Base-by-base conservation (phyloP, 2,797 vertebrate genomes). In the Pangasius djambal region DNA sequence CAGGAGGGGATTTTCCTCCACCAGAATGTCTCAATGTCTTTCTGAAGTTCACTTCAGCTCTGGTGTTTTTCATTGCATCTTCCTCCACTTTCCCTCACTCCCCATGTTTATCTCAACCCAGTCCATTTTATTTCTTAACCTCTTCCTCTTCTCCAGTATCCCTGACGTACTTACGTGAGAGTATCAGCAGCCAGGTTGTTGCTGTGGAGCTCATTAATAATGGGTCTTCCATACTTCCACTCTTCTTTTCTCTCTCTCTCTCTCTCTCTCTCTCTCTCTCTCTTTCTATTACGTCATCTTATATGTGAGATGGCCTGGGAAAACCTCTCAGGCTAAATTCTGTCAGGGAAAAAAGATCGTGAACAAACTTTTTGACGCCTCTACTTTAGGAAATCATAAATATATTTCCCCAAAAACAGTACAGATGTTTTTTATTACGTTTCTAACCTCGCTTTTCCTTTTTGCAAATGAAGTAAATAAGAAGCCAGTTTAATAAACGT, bases 131-230 rank as follows among this genome's bases (percentile, higher is more conserved):
- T 81, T 59, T 84, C 52, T 85, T 81, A 81, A 37, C 55, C 34
- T 83, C 31, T 82, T n/a, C 13, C 57, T 57, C 16, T 18, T 57
- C 20, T 25, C 55, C 55, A 3, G 79, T 61, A 12, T 57, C 16
- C 10, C 34, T 57, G 12, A 88, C 69, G 31, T 90, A 40, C 52
- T 77, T 52, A 40, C 87, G 22, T 86, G 16, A 65, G 63, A 13
- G 72, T 84, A 90, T 89, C 55, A 86, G 83, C 77, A 81, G 55
- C 86, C 89, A 78, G 86, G 74, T 87, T 86, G 79, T 78, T 89
- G 86, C 85, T 89, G 44, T 83, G 55, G 22, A 77, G 89, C 20
- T 13, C 48, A 28, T 78, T 74, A 63, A 61, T 72, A 72, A n/a
- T 67, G 18, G 31, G 5, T 59, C 31, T 37, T 61, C 57, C 15